Conservation (phyloP, 2,797 vertebrate genomes). For the Notolabrus celidotus region DNA sequence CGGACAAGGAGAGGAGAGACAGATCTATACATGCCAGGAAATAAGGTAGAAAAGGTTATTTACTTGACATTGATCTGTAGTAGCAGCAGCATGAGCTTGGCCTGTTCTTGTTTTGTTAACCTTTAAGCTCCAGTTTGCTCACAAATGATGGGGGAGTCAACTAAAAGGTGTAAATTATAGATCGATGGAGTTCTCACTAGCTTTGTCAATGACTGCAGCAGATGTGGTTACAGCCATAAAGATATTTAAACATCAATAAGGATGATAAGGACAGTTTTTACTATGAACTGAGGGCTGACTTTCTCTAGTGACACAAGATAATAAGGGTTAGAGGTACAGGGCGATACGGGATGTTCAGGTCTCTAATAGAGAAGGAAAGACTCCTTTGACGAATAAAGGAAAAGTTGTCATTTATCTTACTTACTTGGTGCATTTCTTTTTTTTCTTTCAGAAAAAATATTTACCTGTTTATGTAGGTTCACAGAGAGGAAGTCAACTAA, state of each 20-base stretch:
- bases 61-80: conserved; percentile 99
- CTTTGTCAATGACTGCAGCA: conserved; percentile 92
- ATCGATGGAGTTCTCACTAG: conserved; percentile 94
- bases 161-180: conserved; percentile 99
- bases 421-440: background rate
- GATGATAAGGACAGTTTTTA: conserved; percentile 94
- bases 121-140: conserved; percentile 97
- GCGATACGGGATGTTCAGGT: background rate
- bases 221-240: conserved; percentile 92
- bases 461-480: background rate
- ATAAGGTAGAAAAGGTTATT: conserved; percentile 99
- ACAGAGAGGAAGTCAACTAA: background rate
- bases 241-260: conserved; percentile 95
- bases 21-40: conserved; percentile 99
- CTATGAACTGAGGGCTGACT: conserved; percentile 84
- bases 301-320: conserved; percentile 62
- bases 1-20: conserved; percentile 77
- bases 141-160: conserved; percentile 95
- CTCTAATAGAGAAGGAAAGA: too few relatives aligned
- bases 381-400: background rate
- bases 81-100: conserved; percentile 90
- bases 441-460: too few relatives aligned
- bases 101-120: conserved; percentile 99
- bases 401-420: background rate
- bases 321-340: background rate